phyloP scores from a whole-genome alignment of 2,888 invertebrate genomes.

The Microdon myrmicae region DNA sequence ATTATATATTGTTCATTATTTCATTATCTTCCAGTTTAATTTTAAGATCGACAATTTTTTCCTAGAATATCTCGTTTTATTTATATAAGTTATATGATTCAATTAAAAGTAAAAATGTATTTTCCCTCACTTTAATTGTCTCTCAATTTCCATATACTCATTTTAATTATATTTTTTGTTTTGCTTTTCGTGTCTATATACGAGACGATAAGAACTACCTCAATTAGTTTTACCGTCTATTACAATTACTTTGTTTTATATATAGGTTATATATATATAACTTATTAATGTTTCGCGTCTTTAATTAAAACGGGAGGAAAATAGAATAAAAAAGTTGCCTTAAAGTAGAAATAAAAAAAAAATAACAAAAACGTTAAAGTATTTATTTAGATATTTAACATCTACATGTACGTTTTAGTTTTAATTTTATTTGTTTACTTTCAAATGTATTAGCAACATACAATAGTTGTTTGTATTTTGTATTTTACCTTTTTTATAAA shows the following conservation, averaged over 20 bases:
- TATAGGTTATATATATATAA: conserved; percentile 31
- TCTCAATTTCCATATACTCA: conserved; percentile 5
- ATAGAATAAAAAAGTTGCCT: conserved; percentile 20
- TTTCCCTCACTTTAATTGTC: conserved; percentile 11
- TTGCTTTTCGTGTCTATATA: conserved; percentile 35
- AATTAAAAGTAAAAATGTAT: conserved; percentile 51
- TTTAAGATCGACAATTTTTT: conserved; percentile 49
- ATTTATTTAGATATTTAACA: conserved; percentile 4
- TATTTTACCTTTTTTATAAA: conserved; percentile 7
- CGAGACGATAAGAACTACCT: conserved; percentile 30
- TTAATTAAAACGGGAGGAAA: conserved; percentile 28
- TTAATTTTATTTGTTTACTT: conserved; percentile 6
- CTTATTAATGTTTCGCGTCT: no score
- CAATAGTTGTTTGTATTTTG: neutral
- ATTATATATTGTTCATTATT: conserved; percentile 37
- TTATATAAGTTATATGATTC: conserved; percentile 24
- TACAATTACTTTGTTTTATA: conserved; percentile 27
- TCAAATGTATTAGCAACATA: conserved; percentile 6
- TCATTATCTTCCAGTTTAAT: conserved; percentile 18
- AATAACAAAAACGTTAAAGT: conserved; percentile 6
- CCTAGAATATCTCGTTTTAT: conserved; percentile 45
- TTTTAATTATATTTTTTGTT: conserved; percentile 2
- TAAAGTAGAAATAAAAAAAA: conserved; percentile 5
- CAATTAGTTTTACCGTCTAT: conserved; percentile 10
- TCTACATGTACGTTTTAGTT: conserved; percentile 3